phyloP scores from a whole-genome alignment of 2,888 invertebrate species.

The Stenodera caucasica region DNA sequence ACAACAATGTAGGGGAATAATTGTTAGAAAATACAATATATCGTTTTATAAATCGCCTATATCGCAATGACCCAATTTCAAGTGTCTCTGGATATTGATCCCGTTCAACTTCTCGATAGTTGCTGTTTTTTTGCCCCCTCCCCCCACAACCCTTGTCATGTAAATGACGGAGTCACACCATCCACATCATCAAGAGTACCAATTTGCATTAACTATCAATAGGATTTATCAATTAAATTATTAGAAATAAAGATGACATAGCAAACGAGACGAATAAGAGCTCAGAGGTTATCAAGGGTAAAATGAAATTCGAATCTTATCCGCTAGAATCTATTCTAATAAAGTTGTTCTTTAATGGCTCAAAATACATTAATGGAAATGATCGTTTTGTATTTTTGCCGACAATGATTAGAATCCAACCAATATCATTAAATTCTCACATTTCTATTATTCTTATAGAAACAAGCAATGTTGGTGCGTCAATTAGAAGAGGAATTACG shows the following conservation, averaged over 20 bases:
- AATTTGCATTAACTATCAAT: neutral
- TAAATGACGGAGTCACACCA: too few relatives aligned
- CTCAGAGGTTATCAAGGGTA: too few relatives aligned
- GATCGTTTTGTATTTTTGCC: neutral
- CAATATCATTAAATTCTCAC: neutral
- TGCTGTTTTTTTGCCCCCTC: neutral
- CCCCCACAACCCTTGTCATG: neutral
- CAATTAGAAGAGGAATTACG: constrained; percentile 92
- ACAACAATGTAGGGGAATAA: neutral
- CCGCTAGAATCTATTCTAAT: neutral
- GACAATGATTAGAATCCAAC: neutral
- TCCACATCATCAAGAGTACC: too few relatives aligned
- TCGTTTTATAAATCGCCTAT: neutral
- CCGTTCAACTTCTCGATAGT: neutral
- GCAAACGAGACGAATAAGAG: neutral
- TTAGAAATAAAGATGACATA: neutral
- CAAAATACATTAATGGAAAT: neutral
- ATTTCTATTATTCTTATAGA: constrained; percentile 66
- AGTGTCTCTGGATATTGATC: neutral
- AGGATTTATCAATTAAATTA: neutral
- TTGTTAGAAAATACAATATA: neutral
- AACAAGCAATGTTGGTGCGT: constrained; percentile 93
- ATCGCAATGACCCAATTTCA: constrained; percentile 4
- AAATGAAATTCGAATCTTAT: neutral
- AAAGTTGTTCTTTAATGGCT: too few relatives aligned